Evolutionary conservation across 2,797 vertebrate genomes (phyloP).

Genomic region (Oreochromis grahami): DNA sequence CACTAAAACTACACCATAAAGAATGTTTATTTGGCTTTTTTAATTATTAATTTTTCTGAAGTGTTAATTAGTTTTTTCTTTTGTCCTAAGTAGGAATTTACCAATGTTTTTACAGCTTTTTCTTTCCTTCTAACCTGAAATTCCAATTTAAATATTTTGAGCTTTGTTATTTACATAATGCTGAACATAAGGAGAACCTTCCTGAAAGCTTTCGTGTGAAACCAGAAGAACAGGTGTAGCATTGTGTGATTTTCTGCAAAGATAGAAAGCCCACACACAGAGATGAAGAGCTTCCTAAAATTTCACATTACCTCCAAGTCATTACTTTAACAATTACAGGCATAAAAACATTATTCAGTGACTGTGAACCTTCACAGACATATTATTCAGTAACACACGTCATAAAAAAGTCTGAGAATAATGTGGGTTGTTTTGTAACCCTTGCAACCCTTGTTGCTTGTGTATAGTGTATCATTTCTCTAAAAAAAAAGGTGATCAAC

Average conservation of each 20-base stretch:
- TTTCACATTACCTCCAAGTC: background rate
- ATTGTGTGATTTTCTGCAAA: background rate
- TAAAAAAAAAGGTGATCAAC: background rate
- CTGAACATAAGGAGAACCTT: background rate
- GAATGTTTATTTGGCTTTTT: background rate
- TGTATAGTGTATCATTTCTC: background rate
- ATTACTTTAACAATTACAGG: background rate
- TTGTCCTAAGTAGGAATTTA: background rate
- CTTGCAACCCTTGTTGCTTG: background rate
- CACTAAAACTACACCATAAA: background rate
- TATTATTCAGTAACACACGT: background rate
- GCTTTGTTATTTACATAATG: background rate
- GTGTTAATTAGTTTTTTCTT: background rate
- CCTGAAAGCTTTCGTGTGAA: background rate
- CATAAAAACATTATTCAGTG: background rate
- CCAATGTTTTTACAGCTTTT: background rate
- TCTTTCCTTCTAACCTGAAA: background rate
- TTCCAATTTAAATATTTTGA: background rate
- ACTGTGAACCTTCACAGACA: too few relatives aligned
- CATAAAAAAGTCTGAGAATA: background rate
- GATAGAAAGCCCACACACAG: background rate
- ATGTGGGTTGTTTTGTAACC: background rate
- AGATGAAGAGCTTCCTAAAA: background rate
- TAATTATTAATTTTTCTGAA: background rate
- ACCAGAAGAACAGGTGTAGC: background rate